Evolutionary conservation across 92 coral and sea anemone genomes (phyloP).

Genomic region (Siderastrea radians): DNA sequence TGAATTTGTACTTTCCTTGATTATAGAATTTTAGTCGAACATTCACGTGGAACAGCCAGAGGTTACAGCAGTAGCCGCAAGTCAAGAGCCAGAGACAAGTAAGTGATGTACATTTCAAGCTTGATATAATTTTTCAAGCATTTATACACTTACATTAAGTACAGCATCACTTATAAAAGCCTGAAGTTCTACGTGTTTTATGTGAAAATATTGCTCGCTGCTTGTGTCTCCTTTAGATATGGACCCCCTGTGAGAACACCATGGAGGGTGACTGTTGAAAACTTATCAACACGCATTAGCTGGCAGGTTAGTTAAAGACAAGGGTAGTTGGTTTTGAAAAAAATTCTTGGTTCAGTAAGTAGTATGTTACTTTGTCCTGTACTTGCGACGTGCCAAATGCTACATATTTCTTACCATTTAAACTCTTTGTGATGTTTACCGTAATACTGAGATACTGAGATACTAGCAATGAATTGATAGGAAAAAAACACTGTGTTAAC

Average conservation of each 20-base stretch:
- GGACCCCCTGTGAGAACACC: conserved; percentile 99
- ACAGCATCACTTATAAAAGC: background rate
- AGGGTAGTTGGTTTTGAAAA: background rate
- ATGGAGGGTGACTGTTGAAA: conserved; percentile 94
- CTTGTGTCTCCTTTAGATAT: conserved; percentile 59
- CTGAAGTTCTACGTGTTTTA: background rate
- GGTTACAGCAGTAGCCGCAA: conserved; percentile 81
- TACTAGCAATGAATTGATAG: too few relatives aligned
- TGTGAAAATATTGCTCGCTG: background rate
- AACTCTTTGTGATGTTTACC: too few relatives aligned
- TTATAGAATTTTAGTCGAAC: conserved; percentile 91
- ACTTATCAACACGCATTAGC: conserved; percentile 95
- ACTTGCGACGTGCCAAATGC: too few relatives aligned
- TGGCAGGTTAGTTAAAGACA: conserved; percentile 86
- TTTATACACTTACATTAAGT: background rate
- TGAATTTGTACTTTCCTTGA: background rate
- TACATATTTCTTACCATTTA: too few relatives aligned
- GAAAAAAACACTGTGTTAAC: too few relatives aligned
- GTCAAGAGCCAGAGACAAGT: conserved; percentile 92
- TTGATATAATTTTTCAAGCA: background rate
- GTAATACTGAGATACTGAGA: too few relatives aligned
- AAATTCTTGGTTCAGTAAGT: background rate
- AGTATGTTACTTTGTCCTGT: background rate
- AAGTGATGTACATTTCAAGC: conserved; percentile 24
- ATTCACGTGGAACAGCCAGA: conserved; percentile 92